These are phyloP conservation scores for Drosophila kanapiae DNA, from an alignment of 1,140 invertebrate species.

Conservation along the genomic window DNA sequence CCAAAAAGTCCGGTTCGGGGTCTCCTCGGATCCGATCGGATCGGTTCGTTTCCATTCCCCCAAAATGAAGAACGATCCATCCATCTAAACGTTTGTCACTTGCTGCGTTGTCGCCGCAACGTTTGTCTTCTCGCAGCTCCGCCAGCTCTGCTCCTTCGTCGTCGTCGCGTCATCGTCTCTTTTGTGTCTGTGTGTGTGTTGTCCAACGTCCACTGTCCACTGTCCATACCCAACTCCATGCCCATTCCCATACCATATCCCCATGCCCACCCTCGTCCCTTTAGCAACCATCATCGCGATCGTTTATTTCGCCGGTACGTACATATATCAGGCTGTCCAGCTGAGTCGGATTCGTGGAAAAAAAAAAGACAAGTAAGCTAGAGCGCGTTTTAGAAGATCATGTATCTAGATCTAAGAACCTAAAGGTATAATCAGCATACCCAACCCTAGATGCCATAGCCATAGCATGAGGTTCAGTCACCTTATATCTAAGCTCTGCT, in stretches of 20 bases:
- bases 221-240: neutral
- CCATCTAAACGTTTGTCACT: constrained; percentile 83
- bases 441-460: neutral
- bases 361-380: neutral
- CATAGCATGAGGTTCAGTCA: neutral
- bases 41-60: constrained; percentile 5
- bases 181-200: constrained; percentile 28
- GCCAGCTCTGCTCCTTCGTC: constrained; percentile 74
- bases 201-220: constrained; percentile 16
- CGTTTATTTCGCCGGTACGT: constrained; percentile 51
- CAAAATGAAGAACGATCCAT: constrained; percentile 76
- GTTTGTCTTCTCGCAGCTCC: constrained; percentile 74
- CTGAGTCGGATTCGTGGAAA: constrained; percentile 40
- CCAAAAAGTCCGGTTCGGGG: constrained; percentile 18
- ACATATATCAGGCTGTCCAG: constrained; percentile 63
- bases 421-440: neutral
- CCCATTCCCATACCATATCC: neutral
- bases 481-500: neutral
- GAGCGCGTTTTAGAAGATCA: constrained; percentile 10
- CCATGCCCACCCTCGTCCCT: constrained; percentile 12
- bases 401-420: constrained; percentile 32
- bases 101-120: constrained; percentile 77
- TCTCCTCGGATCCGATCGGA: constrained; percentile 2
- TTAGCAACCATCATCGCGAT: constrained; percentile 49
- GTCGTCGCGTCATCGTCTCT: constrained; percentile 43